Evolutionary conservation across 2,888 invertebrate species (phyloP).

Genomic region (Cenopis cana): DNA sequence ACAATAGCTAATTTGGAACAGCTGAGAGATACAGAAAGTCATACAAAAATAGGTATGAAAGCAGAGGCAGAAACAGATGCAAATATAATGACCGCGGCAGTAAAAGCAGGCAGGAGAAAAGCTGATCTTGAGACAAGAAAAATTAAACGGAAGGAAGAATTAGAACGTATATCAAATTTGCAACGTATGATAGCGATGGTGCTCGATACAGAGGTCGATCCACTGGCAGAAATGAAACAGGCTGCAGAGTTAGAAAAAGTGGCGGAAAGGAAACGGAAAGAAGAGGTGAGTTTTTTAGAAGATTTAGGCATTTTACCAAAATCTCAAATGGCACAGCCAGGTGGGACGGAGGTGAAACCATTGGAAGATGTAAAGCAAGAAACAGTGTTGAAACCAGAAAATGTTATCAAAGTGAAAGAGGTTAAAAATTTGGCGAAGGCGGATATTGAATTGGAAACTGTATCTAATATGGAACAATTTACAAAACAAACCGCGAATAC

Average conservation of each 20-base stretch:
- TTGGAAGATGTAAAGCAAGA: not conserved
- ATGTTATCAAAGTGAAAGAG: not conserved
- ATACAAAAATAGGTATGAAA: not conserved
- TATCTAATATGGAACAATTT: not conserved
- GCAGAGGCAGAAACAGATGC: not conserved
- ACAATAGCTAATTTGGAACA: not conserved
- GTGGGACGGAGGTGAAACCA: not conserved
- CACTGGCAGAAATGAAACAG: not conserved
- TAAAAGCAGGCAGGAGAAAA: not conserved
- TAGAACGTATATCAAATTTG: not conserved
- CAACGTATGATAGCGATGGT: conserved; percentile 11
- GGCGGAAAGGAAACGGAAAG: not conserved
- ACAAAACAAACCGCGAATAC: not conserved
- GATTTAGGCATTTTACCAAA: conserved; percentile 17
- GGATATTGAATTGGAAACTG: not conserved
- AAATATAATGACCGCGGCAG: not conserved
- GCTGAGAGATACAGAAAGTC: not conserved
- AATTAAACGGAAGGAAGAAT: conserved; percentile 3
- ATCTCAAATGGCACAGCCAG: not conserved
- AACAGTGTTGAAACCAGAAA: not conserved
- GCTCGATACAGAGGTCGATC: not conserved
- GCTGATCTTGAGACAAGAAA: not conserved
- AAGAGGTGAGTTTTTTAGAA: conserved; percentile 3
- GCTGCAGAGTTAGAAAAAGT: not conserved
- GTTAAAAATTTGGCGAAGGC: not conserved